Evolutionary conservation across 2,888 invertebrate genomes (phyloP).

Genomic region (Acanthosepion esculentum): DNA sequence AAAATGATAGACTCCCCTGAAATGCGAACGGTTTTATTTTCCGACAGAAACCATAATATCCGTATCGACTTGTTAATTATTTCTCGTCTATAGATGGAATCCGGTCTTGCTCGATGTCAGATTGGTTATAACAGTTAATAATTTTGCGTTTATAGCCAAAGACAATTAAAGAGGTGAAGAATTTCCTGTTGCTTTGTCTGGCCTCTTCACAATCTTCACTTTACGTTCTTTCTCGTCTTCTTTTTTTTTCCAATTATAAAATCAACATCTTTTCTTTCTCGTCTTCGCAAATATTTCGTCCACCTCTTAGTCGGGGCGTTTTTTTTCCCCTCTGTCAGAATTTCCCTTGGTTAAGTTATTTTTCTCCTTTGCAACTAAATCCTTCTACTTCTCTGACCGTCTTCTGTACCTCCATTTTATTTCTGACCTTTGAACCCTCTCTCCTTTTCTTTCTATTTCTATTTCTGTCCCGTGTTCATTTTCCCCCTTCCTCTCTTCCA

Average conservation of each 20-base stretch:
- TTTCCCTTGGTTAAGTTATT: neutral
- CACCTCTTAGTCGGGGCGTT: neutral
- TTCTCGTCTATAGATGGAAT: neutral
- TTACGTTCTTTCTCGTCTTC: no score
- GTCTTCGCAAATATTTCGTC: neutral
- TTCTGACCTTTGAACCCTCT: no score
- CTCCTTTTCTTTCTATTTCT: no score
- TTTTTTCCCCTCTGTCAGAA: neutral
- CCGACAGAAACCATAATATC: neutral
- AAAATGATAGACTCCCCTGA: neutral
- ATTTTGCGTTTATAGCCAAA: slow-evolving; percentile 4
- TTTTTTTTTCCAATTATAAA: no score
- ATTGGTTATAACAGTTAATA: neutral
- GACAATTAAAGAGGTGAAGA: neutral
- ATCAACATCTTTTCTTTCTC: neutral
- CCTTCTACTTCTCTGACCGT: no score
- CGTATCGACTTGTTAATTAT: neutral
- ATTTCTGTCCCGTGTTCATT: no score
- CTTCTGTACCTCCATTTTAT: no score
- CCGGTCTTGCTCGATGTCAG: neutral
- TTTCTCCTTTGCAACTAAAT: neutral
- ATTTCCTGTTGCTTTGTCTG: neutral
- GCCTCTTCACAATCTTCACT: neutral
- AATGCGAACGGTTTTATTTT: neutral
- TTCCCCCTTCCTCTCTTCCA: neutral